Percentiles rank a stretch among this genome's conserved stretches.
Conservation (phyloP, 2,797 vertebrate genomes). For the Acanthurus lineatus region DNA sequence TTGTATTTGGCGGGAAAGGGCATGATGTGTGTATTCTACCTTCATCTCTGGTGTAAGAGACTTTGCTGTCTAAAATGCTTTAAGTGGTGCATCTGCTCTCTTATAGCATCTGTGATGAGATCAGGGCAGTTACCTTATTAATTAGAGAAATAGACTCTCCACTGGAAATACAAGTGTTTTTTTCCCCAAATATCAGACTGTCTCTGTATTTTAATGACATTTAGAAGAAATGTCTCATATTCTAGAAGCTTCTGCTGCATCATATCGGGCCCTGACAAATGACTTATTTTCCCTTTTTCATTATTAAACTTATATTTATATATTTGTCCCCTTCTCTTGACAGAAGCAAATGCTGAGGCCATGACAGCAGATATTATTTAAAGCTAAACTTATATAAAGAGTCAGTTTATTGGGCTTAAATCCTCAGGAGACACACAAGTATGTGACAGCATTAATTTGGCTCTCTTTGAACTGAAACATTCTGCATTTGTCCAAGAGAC, state of each 20-base stretch:
- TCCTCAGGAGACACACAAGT: slow-evolving; percentile 5
- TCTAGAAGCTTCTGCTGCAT: neutral
- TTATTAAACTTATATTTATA: too few relatives aligned
- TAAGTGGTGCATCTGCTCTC: too few relatives aligned
- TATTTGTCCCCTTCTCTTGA: too few relatives aligned
- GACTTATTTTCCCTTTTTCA: neutral
- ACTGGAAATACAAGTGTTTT: neutral
- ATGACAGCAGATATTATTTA: too few relatives aligned
- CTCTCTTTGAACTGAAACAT: neutral
- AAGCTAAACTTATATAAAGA: too few relatives aligned
- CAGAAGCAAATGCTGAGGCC: too few relatives aligned
- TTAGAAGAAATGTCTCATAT: neutral
- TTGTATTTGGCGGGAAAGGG: too few relatives aligned
- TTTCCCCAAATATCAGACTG: neutral
- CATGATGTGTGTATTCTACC: too few relatives aligned
- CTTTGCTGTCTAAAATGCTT: too few relatives aligned
- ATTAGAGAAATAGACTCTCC: slow-evolving; percentile 1
- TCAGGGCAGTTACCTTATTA: neutral
- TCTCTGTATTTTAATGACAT: neutral
- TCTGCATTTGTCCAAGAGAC: neutral
- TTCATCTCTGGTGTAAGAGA: too few relatives aligned
- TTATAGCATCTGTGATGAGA: too few relatives aligned
- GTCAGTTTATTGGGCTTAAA: neutral
- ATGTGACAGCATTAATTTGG: neutral
- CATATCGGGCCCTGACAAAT: neutral